Conservation (phyloP, 2,888 invertebrate species). For the Sinohyriopsis cumingii region DNA sequence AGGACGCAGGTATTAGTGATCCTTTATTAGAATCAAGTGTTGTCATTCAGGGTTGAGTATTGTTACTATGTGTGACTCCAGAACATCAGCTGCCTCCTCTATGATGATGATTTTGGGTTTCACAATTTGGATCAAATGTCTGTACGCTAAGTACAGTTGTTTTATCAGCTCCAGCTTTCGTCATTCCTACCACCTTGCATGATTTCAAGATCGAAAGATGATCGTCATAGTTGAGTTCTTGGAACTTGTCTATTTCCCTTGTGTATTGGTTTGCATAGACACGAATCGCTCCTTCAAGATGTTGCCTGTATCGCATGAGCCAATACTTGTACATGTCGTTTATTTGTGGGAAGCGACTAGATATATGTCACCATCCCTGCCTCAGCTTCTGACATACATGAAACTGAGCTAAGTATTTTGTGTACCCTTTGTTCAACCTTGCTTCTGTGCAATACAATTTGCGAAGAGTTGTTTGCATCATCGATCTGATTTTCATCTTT, state of each 20-base stretch:
- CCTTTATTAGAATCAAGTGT: conserved; percentile 87
- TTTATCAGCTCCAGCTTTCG: conserved; percentile 69
- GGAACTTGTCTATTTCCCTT: conserved; percentile 21
- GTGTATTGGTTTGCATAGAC: conserved; percentile 34
- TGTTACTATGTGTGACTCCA: conserved; percentile 87
- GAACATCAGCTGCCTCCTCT: conserved; percentile 91
- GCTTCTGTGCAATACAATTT: no score
- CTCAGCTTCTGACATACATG: conserved; percentile 37
- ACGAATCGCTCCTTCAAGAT: conserved; percentile 28
- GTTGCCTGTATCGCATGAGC: conserved; percentile 48
- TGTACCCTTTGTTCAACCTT: no score
- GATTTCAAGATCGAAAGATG: conserved; percentile 48
- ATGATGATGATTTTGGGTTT: conserved; percentile 75
- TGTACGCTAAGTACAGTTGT: no score
- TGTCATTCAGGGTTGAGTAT: conserved; percentile 82
- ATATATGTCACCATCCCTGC: conserved; percentile 38
- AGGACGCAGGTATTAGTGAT: conserved; percentile 87
- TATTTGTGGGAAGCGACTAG: conserved; percentile 48
- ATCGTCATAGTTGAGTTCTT: conserved; percentile 44
- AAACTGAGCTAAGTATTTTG: no score
- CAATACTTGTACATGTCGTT: conserved; percentile 73
- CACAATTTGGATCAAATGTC: conserved; percentile 55
- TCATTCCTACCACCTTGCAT: conserved; percentile 64
- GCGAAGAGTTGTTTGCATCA: no score
- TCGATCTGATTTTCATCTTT: no score